Percentiles rank a stretch among this genome's conserved stretches.
Evolutionary conservation across 2,797 vertebrate genomes (phyloP).

Genomic region (Sebastes cheni): DNA sequence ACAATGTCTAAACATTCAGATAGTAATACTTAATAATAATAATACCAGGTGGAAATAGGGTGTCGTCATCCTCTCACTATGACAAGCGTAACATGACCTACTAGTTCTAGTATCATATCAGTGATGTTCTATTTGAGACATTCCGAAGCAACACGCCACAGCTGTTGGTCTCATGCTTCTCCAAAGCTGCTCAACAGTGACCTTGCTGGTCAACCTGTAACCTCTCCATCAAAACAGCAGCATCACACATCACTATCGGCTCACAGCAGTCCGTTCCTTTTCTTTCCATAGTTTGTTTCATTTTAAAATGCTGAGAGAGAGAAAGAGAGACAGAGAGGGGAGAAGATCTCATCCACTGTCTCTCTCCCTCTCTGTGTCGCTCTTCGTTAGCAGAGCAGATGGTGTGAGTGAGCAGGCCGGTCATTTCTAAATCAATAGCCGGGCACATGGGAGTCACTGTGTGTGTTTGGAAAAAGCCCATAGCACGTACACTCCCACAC

Average conservation of each 20-base stretch:
- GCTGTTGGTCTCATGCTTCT: background rate
- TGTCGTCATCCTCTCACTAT: background rate
- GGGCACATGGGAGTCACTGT: constrained; percentile 90
- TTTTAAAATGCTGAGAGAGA: constrained; percentile 2
- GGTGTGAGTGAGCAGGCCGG: constrained; percentile 92
- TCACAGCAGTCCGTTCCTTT: background rate
- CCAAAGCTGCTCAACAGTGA: background rate
- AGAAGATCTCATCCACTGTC: constrained; percentile 17
- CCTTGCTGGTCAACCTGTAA: background rate
- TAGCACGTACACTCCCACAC: constrained; percentile 8
- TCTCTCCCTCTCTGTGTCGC: background rate
- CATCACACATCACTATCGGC: background rate
- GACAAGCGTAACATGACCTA: background rate
- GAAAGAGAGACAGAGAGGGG: background rate
- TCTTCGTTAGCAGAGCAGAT: constrained; percentile 85
- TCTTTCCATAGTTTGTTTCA: background rate
- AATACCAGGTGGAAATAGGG: background rate
- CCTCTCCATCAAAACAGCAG: background rate
- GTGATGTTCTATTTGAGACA: background rate
- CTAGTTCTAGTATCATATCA: background rate
- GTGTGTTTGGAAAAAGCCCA: constrained; percentile 84
- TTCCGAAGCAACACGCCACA: background rate
- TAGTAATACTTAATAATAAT: background rate
- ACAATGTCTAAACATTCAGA: background rate
- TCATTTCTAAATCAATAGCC: constrained; percentile 94